These are phyloP conservation scores for Tolmerus cingulatus DNA, from an alignment of 2,888 invertebrate genomes.

Conservation along the genomic window DNA sequence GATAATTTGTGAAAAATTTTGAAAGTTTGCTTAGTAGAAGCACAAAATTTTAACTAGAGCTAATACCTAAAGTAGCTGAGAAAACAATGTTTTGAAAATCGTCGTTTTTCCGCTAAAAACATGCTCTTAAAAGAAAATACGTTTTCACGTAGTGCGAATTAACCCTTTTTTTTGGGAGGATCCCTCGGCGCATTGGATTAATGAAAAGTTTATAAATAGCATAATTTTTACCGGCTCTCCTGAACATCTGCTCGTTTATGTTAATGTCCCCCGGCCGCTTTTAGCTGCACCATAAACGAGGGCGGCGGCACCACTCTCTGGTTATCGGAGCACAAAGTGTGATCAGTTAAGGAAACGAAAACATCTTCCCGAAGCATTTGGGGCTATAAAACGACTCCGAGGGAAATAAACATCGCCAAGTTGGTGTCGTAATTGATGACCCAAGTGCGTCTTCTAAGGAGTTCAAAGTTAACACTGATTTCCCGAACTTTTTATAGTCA, in stretches of 20 bases:
- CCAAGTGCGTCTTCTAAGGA: constrained; percentile 7
- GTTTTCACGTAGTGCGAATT: neutral
- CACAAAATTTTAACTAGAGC: no score
- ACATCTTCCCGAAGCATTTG: constrained; percentile 19
- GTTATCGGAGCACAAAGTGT: neutral
- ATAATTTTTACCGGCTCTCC: neutral
- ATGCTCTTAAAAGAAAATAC: neutral
- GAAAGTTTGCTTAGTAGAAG: no score
- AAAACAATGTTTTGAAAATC: no score
- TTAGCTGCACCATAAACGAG: neutral
- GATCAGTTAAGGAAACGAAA: constrained; percentile 19
- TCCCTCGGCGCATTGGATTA: neutral
- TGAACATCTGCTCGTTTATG: constrained; percentile 4
- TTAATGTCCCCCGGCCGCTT: neutral
- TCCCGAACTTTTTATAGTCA: neutral
- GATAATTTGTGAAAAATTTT: no score
- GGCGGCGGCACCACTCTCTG: neutral
- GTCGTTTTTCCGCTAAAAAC: no score
- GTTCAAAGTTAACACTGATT: constrained; percentile 14
- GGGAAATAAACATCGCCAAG: constrained; percentile 31
- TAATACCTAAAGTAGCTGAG: no score
- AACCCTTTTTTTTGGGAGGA: neutral
- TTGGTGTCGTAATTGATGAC: constrained; percentile 31
- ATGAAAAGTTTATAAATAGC: neutral
- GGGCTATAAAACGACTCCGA: constrained; percentile 27